Base-by-base conservation (phyloP, 2,888 invertebrate species). In the Sphecodes monilicornis region DNA sequence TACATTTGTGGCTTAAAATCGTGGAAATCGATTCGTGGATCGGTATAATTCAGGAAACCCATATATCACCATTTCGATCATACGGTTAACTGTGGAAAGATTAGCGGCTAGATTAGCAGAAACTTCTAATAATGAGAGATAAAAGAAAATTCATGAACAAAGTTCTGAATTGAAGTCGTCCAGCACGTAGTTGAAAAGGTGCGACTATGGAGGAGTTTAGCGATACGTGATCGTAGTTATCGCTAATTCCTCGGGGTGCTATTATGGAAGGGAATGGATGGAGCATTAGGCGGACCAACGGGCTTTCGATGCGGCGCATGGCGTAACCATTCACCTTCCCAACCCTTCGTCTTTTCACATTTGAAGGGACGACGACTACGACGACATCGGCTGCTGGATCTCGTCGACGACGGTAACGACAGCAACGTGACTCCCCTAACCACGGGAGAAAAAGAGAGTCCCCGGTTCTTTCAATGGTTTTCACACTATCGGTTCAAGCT, bases 381-480 rank as follows among this genome's bases (percentile, higher is more conserved):
- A 69, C 83, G 84, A 83, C 86, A 83, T 86, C 87, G 87, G 89
- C 88, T 90, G 90, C 88, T 90, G 90, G 90, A 91, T 90, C 90
- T 83, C 89, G 86, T 91, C 90, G 89, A 89, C 89, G 91, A 90
- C 87, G 92, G 92, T 93, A 92, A 93, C 90, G 92, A 90, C 90
- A 85, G 87, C 91, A 89, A 93, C 93, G 93, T 93, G 93, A 92
- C 92, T 92, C 81, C 57, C 72, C 43, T 36, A 64, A 64, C 54
- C 75, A 5, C 54, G 70, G 32, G 43, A 46, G 69, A 69, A 46
- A 72, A 76, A 74, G 85, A 86, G 72, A 81, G 36, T 29, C 54
- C 18, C 46, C 32, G 72, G 69, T 43, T 77, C 78, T 84, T 84
- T 81, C 84, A 86, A 76, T 69, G 78, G 75, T 86, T 86, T 86